Conservation (phyloP, 1,140 invertebrate species). For the Pseudomyrmex concolor region DNA sequence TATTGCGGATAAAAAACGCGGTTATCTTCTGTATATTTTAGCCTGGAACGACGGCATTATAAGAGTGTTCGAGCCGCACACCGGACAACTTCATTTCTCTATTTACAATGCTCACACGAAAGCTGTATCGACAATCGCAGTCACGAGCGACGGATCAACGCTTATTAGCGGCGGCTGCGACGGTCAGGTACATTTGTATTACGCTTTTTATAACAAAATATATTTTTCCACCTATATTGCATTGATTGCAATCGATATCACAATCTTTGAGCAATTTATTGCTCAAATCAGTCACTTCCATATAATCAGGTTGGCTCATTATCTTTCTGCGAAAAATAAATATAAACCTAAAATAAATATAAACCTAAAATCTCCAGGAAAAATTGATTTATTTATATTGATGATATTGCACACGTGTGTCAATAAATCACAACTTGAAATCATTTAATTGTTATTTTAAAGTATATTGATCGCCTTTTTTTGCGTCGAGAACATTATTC, state of each 20-base stretch:
- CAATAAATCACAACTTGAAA: background rate
- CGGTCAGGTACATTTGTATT: conserved; percentile 87
- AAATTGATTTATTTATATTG: background rate
- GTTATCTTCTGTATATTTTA: conserved; percentile 68
- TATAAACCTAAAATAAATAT: too few relatives aligned
- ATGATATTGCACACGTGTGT: background rate
- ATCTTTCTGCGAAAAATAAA: background rate
- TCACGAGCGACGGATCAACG: conserved; percentile 89
- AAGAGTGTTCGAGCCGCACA: conserved; percentile 93
- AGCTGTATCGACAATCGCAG: conserved; percentile 91
- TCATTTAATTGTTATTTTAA: background rate
- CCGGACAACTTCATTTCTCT: conserved; percentile 91
- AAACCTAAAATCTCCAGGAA: too few relatives aligned
- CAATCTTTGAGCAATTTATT: background rate
- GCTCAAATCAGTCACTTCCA: background rate
- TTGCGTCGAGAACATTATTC: background rate
- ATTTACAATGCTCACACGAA: conserved; percentile 95
- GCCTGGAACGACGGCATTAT: conserved; percentile 96
- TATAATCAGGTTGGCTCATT: background rate
- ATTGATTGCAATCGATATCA: background rate
- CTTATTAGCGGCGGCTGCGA: conserved; percentile 95
- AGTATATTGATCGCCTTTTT: background rate
- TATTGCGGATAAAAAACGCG: background rate
- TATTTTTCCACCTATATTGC: background rate
- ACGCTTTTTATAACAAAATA: background rate